Percentiles rank a stretch among this genome's conserved stretches.
phyloP scores from a whole-genome alignment of 2,888 invertebrate genomes.

The Arctia plantaginis region DNA sequence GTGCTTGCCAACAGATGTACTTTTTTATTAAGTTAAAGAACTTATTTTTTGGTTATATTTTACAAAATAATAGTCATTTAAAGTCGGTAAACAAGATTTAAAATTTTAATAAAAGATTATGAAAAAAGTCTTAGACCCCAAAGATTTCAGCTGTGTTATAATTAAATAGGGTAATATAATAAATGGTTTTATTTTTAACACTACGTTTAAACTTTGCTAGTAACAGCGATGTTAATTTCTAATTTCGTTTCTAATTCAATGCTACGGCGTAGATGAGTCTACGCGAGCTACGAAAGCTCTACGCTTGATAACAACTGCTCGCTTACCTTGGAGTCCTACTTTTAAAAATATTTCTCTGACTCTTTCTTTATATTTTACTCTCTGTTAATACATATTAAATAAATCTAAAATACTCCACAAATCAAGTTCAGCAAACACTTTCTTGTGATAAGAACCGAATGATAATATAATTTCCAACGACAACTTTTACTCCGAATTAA shows the following conservation, averaged over 20 bases:
- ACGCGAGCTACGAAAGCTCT: constrained; percentile 29
- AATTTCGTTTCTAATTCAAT: background rate
- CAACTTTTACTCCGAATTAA: constrained; percentile 22
- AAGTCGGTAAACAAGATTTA: no score
- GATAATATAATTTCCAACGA: constrained; percentile 31
- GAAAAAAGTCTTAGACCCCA: no score
- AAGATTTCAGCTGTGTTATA: no score
- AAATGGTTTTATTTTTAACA: background rate
- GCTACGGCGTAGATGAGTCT: constrained; percentile 34
- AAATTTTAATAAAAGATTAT: no score
- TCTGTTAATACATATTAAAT: constrained; percentile 20
- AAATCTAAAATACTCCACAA: constrained; percentile 22
- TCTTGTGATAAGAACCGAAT: constrained; percentile 40
- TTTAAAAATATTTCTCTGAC: background rate
- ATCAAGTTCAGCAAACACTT: constrained; percentile 27
- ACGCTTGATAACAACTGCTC: background rate
- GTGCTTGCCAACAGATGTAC: no score
- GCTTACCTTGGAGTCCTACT: background rate
- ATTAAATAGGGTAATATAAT: background rate
- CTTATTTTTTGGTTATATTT: no score
- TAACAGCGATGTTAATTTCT: background rate
- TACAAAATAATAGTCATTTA: no score
- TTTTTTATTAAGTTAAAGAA: no score
- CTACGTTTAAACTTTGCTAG: background rate
- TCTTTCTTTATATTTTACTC: background rate